Percentiles rank a stretch among this genome's conserved stretches.
These are phyloP conservation scores for Dendrophyllia cribrosa DNA, from an alignment of 64 coral and sea anemone genomes.

Conservation along the genomic window DNA sequence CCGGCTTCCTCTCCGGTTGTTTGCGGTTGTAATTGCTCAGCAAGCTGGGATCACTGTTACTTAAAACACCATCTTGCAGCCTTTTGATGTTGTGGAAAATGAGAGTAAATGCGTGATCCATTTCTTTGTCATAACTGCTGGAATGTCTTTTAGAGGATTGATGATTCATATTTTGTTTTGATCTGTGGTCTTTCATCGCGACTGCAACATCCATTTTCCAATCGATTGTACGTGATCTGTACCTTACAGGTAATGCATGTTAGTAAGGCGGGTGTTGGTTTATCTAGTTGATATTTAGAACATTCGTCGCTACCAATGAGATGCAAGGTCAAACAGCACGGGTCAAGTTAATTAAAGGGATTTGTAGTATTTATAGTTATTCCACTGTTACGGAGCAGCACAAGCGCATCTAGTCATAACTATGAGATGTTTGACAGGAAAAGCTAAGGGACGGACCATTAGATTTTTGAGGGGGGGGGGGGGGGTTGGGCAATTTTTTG, in stretches of 20 bases:
- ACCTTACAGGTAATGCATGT: neutral
- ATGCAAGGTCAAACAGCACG: neutral
- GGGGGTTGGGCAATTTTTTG: too few relatives aligned
- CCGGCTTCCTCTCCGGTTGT: too few relatives aligned
- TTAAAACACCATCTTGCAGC: constrained; percentile 22
- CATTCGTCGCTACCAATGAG: neutral
- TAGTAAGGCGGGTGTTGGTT: neutral
- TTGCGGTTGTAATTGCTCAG: neutral
- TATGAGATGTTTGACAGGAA: too few relatives aligned
- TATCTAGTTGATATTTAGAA: neutral
- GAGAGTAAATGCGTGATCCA: constrained; percentile 22
- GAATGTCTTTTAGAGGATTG: neutral
- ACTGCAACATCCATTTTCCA: neutral
- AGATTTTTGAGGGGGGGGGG: too few relatives aligned
- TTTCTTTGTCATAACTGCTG: constrained; percentile 6
- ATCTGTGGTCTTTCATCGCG: constrained; percentile 1
- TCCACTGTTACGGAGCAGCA: too few relatives aligned
- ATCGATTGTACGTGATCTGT: neutral
- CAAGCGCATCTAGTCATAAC: too few relatives aligned
- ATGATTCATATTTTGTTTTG: neutral
- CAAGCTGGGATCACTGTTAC: constrained; percentile 1
- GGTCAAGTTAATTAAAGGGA: neutral
- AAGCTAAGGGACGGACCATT: too few relatives aligned
- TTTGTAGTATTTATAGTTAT: neutral
- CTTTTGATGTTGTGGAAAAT: constrained; percentile 46